Evolutionary conservation across 1,140 invertebrate species (phyloP).

Genomic region (Drosophila nebulosa): DNA sequence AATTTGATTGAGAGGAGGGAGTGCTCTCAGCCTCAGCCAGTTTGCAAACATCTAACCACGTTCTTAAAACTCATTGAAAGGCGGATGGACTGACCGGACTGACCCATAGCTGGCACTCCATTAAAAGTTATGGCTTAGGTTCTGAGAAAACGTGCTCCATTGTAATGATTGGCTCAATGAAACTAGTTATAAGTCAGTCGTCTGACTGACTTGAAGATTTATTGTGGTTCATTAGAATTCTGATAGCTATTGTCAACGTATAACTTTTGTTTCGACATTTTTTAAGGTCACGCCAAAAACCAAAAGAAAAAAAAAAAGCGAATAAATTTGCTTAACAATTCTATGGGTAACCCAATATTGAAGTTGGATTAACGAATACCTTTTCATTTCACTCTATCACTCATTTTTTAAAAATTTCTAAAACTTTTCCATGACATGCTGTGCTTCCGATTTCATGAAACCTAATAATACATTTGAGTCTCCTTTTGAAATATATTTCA

Average conservation of each 20-base stretch:
- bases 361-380: background rate
- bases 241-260: constrained; percentile 1
- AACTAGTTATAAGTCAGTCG: constrained; percentile 30
- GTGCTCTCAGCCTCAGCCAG: background rate
- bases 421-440: background rate
- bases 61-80: background rate
- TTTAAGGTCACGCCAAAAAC: background rate
- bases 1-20: background rate
- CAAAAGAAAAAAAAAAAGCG: background rate
- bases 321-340: background rate
- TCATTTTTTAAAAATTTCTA: background rate
- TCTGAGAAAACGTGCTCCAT: constrained; percentile 20
- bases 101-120: background rate
- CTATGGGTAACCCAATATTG: background rate
- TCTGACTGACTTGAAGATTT: constrained; percentile 33
- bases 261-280: background rate
- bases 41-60: background rate
- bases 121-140: background rate
- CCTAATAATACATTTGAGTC: too few species aligned
- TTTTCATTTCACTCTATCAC: background rate
- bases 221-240: constrained; percentile 36
- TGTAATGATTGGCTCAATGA: constrained; percentile 30
- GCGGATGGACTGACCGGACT: background rate
- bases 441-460: background rate
- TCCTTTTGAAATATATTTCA: too few species aligned